Evolutionary conservation across 2,797 vertebrate genomes (phyloP).

Genomic region (Intellagama lesueurii): DNA sequence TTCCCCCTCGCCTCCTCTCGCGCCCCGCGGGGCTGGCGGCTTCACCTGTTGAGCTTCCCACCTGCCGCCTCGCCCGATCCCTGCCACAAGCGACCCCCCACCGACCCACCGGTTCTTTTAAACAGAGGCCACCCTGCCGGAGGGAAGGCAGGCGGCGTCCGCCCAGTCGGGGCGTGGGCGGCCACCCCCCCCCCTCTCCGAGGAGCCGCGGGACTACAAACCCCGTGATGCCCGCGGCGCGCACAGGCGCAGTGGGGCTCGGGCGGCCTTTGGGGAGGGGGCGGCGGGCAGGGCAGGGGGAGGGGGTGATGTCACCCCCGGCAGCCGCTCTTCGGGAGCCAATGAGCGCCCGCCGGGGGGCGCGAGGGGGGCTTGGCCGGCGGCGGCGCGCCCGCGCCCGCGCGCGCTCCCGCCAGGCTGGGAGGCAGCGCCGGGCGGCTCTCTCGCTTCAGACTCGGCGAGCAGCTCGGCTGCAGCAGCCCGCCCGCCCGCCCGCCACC

Average conservation of each 20-base stretch:
- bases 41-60: conserved; percentile 2
- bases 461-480: conserved; percentile 24
- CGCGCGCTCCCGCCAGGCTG: neutral
- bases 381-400: neutral
- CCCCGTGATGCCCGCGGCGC: conserved; percentile 6
- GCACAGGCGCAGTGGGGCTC: conserved; percentile 5
- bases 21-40: neutral
- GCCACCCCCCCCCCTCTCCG: neutral
- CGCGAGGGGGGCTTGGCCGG: conserved; percentile 68
- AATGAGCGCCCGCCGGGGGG: conserved; percentile 66
- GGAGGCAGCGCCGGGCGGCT: neutral
- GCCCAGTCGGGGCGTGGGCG: no score
- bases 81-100: no score
- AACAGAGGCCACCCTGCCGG: neutral
- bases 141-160: neutral
- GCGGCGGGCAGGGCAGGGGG: conserved; percentile 41
- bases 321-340: conserved; percentile 45
- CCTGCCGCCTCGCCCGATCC: neutral
- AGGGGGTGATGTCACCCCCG: conserved; percentile 57
- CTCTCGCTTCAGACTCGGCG: neutral
- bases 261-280: conserved; percentile 11
- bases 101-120: neutral
- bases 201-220: neutral
- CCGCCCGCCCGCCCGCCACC: neutral
- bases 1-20: neutral